Evolutionary conservation across 2,888 invertebrate species (phyloP).

Genomic region (Acleris laterana): DNA sequence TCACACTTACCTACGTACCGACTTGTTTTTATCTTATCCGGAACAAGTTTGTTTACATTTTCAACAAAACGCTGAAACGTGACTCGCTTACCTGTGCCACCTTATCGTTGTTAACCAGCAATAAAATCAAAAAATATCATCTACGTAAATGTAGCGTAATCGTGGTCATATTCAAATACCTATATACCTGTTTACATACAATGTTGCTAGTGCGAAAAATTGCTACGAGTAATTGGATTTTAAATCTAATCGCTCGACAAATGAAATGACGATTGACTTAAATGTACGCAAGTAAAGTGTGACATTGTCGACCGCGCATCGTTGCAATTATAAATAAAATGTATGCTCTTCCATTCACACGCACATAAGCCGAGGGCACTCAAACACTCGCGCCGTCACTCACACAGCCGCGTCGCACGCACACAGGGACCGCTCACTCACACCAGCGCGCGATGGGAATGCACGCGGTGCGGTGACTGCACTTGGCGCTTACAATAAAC

Average conservation of each 20-base stretch:
- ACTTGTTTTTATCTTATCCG: conserved; percentile 80
- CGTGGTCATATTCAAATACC: conserved; percentile 23
- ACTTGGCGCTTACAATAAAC: conserved; percentile 82
- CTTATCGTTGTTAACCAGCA: conserved; percentile 77
- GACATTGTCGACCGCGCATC: conserved; percentile 80
- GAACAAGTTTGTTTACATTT: conserved; percentile 82
- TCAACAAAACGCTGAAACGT: conserved; percentile 79
- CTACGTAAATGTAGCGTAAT: conserved; percentile 49
- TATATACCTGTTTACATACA: background rate
- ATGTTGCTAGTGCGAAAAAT: conserved; percentile 23
- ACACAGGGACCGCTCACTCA: conserved; percentile 58
- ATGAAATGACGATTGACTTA: conserved; percentile 59
- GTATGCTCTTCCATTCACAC: conserved; percentile 84
- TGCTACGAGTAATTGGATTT: conserved; percentile 12
- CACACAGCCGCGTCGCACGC: conserved; percentile 62
- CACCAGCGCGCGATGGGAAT: conserved; percentile 72
- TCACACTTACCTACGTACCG: conserved; percentile 48
- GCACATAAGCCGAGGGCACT: conserved; percentile 79
- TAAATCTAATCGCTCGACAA: conserved; percentile 54
- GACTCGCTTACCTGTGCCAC: conserved; percentile 73
- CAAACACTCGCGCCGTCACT: conserved; percentile 62
- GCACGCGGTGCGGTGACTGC: conserved; percentile 84
- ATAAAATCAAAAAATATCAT: conserved; percentile 72
- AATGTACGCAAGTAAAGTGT: conserved; percentile 68
- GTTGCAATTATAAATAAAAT: conserved; percentile 82